phyloP scores from a whole-genome alignment of 2,113 vertebrate genomes.

The Protobothrops flavoviridis region DNA sequence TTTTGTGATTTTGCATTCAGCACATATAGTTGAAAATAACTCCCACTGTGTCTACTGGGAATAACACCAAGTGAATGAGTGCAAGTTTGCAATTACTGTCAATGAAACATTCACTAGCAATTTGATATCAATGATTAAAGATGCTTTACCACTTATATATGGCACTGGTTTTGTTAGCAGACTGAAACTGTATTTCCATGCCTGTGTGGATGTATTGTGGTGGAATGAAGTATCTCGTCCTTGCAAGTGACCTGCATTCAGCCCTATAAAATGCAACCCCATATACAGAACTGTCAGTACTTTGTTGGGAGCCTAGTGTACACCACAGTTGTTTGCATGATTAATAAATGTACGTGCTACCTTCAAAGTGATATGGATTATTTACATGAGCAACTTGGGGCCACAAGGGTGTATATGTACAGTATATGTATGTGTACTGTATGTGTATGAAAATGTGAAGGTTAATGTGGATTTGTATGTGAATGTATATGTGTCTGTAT shows the following conservation, averaged over 20 bases:
- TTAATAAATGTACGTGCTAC: neutral
- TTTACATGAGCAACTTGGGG: neutral
- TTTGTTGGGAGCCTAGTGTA: neutral
- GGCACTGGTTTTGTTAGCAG: neutral
- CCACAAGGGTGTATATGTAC: neutral
- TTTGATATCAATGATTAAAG: neutral
- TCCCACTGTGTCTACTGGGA: neutral
- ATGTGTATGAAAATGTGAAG: neutral
- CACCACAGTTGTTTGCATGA: neutral
- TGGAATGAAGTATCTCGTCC: neutral
- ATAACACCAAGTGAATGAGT: neutral
- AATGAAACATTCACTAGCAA: neutral
- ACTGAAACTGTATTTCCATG: neutral
- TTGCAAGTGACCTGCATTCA: neutral
- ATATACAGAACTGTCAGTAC: neutral
- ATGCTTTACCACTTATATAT: neutral
- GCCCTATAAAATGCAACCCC: neutral
- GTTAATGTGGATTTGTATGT: neutral
- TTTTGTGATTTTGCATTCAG: neutral
- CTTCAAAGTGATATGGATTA: neutral
- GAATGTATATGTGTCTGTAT: neutral
- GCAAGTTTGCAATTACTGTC: neutral
- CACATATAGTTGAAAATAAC: neutral
- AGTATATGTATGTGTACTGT: neutral
- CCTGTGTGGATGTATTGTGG: neutral